Conservation (phyloP, 2,113 vertebrate genomes). For the Xiphophorus couchianus region DNA sequence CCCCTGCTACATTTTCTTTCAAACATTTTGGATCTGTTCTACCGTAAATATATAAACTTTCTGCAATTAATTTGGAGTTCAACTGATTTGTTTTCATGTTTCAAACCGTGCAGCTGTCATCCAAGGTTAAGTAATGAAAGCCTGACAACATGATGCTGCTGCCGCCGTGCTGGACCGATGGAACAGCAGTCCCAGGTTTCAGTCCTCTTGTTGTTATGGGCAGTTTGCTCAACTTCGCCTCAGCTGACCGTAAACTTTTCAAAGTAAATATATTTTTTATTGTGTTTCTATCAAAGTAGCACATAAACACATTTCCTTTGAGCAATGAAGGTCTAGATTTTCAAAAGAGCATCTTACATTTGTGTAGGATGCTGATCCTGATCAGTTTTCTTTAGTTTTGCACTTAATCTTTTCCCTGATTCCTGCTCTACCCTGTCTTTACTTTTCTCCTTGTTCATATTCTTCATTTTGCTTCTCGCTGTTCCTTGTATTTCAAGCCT, state of each 20-base stretch:
- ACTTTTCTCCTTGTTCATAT: constrained; percentile 10
- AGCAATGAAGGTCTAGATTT: not conserved
- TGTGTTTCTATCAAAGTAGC: not conserved
- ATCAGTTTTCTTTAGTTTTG: constrained; percentile 28
- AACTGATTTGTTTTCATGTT: too few species aligned
- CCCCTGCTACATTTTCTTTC: too few species aligned
- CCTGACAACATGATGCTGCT: too few species aligned
- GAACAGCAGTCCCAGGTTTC: not conserved
- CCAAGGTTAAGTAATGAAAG: too few species aligned
- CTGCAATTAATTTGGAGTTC: too few species aligned
- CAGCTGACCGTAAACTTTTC: too few species aligned
- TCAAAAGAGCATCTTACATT: not conserved
- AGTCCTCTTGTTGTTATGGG: not conserved
- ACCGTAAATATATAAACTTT: too few species aligned
- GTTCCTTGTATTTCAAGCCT: constrained; percentile 21
- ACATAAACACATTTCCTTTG: not conserved
- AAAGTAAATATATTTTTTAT: not conserved
- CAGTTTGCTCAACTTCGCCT: too few species aligned
- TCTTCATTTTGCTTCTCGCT: not conserved
- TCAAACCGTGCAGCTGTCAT: too few species aligned
- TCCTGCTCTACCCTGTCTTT: not conserved
- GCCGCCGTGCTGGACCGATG: too few species aligned
- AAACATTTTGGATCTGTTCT: too few species aligned
- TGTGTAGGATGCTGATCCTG: too few species aligned
- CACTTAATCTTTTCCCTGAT: constrained; percentile 16